phyloP scores from a whole-genome alignment of 2,797 vertebrate species.

The Artibeus jamaicensis region DNA sequence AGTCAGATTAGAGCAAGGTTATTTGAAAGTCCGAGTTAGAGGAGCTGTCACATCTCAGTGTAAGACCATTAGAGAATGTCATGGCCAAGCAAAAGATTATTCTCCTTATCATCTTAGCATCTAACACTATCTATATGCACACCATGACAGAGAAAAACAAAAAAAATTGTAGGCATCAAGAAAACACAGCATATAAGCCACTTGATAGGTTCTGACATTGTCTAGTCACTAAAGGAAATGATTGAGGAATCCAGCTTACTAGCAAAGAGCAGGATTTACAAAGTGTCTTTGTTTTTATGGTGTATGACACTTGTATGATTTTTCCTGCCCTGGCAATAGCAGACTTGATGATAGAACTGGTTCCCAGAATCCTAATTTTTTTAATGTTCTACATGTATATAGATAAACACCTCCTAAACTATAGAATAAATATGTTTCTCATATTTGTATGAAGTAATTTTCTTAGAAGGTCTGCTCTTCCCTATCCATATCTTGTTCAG shows the following conservation, averaged over 20 bases:
- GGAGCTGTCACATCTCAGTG: background rate
- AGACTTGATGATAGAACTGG: conserved; percentile 33
- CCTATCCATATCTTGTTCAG: background rate
- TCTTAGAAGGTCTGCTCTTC: background rate
- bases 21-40: background rate
- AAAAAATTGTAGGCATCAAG: background rate
- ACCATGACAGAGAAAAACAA: background rate
- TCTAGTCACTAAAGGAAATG: background rate
- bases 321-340: background rate
- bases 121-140: background rate
- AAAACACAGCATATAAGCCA: background rate
- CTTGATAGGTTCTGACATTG: background rate
- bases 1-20: background rate
- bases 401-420: background rate
- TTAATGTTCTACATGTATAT: conserved; percentile 1
- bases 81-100: background rate
- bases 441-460: background rate
- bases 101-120: background rate
- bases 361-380: conserved; percentile 15
- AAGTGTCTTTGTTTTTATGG: background rate
- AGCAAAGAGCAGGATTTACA: background rate
- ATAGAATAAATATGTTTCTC: conserved; percentile 8
- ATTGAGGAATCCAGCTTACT: background rate
- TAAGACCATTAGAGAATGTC: background rate
- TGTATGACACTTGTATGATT: background rate